Conservation (phyloP, 23 tunicate species). For the Trididemnum nubilum region DNA sequence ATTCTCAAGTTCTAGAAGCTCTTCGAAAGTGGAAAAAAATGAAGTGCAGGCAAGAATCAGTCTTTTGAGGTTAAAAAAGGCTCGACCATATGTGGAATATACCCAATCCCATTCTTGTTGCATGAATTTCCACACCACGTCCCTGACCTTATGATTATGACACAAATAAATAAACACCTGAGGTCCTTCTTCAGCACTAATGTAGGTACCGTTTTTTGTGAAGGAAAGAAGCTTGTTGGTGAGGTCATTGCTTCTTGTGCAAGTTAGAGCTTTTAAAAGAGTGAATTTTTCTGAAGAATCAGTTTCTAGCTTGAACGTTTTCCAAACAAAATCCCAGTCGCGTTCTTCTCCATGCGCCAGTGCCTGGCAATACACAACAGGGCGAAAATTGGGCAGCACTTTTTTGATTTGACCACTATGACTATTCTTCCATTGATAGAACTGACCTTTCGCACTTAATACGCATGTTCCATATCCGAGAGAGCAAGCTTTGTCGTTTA, state of each 20-base stretch:
- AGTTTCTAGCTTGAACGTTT: conserved; percentile 19
- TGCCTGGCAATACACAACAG: conserved; percentile 50
- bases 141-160: conserved; percentile 47
- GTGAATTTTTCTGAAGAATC: conserved; percentile 46
- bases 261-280: conserved; percentile 11
- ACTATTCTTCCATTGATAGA: conserved; percentile 17
- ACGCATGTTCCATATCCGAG: conserved; percentile 27
- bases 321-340: conserved; percentile 54
- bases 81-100: neutral
- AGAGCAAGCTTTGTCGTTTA: conserved; percentile 30
- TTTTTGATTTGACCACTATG: neutral
- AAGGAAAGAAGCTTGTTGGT: conserved; percentile 22
- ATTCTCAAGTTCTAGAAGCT: conserved; percentile 32
- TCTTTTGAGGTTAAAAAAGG: neutral
- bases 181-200: conserved; percentile 47
- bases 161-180: conserved; percentile 30
- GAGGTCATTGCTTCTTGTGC: neutral
- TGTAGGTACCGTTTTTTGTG: conserved; percentile 7
- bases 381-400: conserved; percentile 28
- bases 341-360: conserved; percentile 17
- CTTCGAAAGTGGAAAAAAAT: neutral
- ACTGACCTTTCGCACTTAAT: neutral
- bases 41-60: neutral
- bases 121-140: conserved; percentile 48
- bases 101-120: conserved; percentile 39